phyloP scores from a whole-genome alignment of 1,140 invertebrate species.

The Drosophila arawakana region DNA sequence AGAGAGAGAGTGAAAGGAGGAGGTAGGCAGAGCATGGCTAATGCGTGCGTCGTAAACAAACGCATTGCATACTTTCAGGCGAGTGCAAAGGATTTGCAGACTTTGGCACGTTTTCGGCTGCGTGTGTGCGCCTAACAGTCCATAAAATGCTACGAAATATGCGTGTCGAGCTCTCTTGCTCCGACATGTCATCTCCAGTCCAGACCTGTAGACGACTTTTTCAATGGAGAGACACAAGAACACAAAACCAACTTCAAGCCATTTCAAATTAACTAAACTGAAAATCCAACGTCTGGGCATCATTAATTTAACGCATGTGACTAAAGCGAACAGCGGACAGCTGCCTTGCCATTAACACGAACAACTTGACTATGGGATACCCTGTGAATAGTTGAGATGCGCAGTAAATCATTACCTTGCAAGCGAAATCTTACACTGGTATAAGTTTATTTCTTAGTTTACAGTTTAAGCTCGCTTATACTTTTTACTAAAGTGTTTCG shows the following conservation, averaged over 20 bases:
- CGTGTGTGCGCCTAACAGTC: slow-evolving; percentile 39
- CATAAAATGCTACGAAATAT: slow-evolving; percentile 26
- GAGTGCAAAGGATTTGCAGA: slow-evolving; percentile 6
- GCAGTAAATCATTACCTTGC: no score
- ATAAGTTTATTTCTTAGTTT: no score
- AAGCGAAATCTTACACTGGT: no score
- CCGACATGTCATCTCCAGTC: slow-evolving; percentile 35
- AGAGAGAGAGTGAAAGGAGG: not conserved
- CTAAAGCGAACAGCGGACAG: not conserved
- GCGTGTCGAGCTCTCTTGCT: slow-evolving; percentile 33
- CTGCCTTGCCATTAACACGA: not conserved
- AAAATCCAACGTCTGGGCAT: slow-evolving; percentile 70
- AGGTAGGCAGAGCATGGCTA: slow-evolving; percentile 1
- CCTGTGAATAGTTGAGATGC: not conserved
- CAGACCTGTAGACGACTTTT: not conserved
- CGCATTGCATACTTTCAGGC: slow-evolving; percentile 22
- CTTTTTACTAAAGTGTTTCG: no score
- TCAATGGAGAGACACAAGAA: not conserved
- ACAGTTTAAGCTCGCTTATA: no score
- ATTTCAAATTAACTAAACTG: slow-evolving; percentile 40
- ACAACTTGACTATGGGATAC: not conserved
- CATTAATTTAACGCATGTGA: slow-evolving; percentile 58
- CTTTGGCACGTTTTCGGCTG: slow-evolving; percentile 35
- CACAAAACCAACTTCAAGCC: not conserved
- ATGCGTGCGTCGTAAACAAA: slow-evolving; percentile 21